A percentile compares a stretch with the other conserved stretches of the same genome.
Evolutionary conservation across 1,140 invertebrate species (phyloP).

Genomic region (Schlechtendalia chinensis): DNA sequence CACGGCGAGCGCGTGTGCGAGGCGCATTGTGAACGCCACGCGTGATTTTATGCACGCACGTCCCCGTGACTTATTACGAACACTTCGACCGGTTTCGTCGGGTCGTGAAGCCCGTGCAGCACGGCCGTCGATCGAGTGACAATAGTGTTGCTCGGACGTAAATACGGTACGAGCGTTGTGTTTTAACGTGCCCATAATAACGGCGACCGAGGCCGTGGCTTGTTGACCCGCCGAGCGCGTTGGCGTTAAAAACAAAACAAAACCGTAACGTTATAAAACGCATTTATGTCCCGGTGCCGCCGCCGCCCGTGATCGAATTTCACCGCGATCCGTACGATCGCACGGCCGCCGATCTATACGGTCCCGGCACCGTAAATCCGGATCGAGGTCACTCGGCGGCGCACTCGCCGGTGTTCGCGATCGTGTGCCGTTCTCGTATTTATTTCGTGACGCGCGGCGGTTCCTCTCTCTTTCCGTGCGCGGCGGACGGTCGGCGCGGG

Average conservation of each 20-base stretch:
- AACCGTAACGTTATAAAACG: not conserved
- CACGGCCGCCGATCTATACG: conserved; percentile 6
- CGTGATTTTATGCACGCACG: not conserved
- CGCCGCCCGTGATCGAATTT: conserved; percentile 34
- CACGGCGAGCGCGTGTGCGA: not conserved
- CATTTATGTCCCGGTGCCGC: not conserved
- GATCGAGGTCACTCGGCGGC: conserved; percentile 43
- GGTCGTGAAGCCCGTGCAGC: conserved; percentile 9
- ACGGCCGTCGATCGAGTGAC: no score
- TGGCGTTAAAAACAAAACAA: not conserved
- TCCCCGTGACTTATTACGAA: not conserved
- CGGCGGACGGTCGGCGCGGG: conserved; percentile 26
- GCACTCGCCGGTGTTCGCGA: no score
- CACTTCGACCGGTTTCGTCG: conserved; percentile 26
- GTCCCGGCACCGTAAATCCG: conserved; percentile 32
- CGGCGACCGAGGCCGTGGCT: conserved; percentile 33
- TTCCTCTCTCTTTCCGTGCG: conserved; percentile 11
- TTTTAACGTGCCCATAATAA: no score
- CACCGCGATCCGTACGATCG: conserved; percentile 8
- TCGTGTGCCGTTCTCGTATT: conserved; percentile 10
- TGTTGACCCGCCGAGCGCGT: conserved; percentile 22
- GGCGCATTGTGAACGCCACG: not conserved
- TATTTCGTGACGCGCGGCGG: not conserved
- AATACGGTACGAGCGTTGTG: not conserved
- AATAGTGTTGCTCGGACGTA: no score